Evolutionary conservation across 2,797 vertebrate genomes (phyloP).

Genomic region (Dendrocincla tyrannina): DNA sequence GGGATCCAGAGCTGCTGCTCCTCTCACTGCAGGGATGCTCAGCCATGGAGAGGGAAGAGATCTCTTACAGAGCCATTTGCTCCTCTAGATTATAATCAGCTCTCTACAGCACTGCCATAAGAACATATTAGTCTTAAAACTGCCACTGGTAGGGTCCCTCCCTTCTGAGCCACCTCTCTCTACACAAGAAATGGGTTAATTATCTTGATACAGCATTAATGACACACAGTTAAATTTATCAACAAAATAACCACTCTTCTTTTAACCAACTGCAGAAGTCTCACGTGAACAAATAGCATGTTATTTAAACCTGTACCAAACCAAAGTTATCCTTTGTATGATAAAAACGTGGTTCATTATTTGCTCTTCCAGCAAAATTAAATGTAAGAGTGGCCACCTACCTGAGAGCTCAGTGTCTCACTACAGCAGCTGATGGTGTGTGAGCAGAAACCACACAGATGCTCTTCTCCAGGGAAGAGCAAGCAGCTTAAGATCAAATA

Average conservation of each 20-base stretch:
- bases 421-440: neutral
- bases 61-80: neutral
- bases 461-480: neutral
- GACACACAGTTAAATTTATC: neutral
- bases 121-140: neutral
- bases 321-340: neutral
- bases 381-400: neutral
- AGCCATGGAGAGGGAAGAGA: neutral
- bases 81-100: neutral
- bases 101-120: neutral
- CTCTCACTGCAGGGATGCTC: neutral
- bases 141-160: neutral
- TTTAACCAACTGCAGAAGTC: neutral
- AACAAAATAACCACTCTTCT: neutral
- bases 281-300: neutral
- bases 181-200: rapidly evolving
- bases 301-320: neutral
- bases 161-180: neutral
- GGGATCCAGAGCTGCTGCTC: neutral
- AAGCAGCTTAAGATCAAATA: neutral
- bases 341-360: neutral
- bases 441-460: neutral
- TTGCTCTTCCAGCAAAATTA: neutral
- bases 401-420: neutral
- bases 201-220: neutral